These are phyloP conservation scores for Cinclus cinclus DNA, from an alignment of 2,113 vertebrate genomes.

Conservation along the genomic window DNA sequence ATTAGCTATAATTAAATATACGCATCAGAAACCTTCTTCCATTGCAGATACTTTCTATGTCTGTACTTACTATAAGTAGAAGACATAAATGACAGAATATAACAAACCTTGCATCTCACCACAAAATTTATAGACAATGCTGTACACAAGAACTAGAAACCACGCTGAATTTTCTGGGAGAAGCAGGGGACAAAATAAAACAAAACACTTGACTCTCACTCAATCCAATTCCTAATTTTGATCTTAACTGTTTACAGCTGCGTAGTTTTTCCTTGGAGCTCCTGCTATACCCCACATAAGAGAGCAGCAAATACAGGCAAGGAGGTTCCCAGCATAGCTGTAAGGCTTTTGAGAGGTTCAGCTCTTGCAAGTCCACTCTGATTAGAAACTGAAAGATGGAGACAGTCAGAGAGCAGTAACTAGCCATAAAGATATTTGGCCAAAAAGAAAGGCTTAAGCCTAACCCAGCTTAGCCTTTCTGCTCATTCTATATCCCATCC, in stretches of 20 bases:
- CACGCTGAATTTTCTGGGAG: not conserved
- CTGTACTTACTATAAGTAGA: not conserved
- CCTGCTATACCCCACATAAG: not conserved
- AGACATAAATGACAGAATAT: not conserved
- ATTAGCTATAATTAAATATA: not conserved
- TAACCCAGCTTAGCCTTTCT: not conserved
- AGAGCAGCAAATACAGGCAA: not conserved
- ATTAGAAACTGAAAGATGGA: not conserved
- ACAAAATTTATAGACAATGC: slow-evolving; percentile 11
- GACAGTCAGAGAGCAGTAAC: not conserved
- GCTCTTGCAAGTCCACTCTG: not conserved
- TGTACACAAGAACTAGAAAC: not conserved
- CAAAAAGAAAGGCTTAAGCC: not conserved
- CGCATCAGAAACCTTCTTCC: not conserved
- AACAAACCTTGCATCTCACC: not conserved
- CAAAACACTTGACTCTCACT: not conserved
- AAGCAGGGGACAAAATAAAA: slow-evolving; percentile 8
- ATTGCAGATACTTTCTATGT: not conserved
- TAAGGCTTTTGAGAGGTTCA: not conserved
- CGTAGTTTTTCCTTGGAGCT: not conserved
- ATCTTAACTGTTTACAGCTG: not conserved
- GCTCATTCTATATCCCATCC: not conserved
- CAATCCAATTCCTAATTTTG: not conserved
- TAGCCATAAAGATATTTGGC: not conserved
- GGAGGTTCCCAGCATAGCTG: not conserved